phyloP scores from a whole-genome alignment of 2,888 invertebrate genomes.

The Cephonodes hylas region DNA sequence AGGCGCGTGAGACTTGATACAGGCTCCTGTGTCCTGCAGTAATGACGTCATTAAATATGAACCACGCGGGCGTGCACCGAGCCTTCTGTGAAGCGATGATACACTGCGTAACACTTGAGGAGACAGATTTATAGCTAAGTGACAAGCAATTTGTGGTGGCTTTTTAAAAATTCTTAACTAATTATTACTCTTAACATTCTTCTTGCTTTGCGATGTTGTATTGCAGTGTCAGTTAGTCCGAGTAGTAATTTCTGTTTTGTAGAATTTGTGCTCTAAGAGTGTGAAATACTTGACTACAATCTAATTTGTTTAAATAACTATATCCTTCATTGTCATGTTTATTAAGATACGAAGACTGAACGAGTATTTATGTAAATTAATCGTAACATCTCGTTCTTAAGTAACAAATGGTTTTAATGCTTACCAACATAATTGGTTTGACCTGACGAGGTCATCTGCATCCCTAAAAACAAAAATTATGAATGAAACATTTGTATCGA shows the following conservation, averaged over 20 bases:
- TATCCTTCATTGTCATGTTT: too few species aligned
- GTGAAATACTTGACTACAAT: too few species aligned
- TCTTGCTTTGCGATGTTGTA: not conserved
- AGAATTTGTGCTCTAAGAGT: not conserved
- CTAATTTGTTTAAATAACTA: too few species aligned
- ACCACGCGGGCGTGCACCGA: constrained; percentile 28
- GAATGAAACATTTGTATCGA: constrained; percentile 3
- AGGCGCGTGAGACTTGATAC: constrained; percentile 41
- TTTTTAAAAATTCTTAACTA: not conserved
- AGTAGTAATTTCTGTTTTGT: not conserved
- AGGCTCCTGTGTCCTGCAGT: constrained; percentile 62
- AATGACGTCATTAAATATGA: constrained; percentile 80
- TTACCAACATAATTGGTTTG: too few species aligned
- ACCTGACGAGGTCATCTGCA: not conserved
- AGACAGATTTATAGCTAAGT: constrained; percentile 14
- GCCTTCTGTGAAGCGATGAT: constrained; percentile 12
- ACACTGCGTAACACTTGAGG: constrained; percentile 5
- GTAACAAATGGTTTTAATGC: too few species aligned
- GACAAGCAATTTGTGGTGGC: constrained; percentile 3
- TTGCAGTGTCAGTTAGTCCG: not conserved
- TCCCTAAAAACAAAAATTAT: not conserved
- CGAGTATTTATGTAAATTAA: too few species aligned
- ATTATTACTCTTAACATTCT: not conserved
- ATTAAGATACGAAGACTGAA: too few species aligned
- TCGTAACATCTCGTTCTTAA: too few species aligned